Base-by-base conservation (phyloP, 2,888 invertebrate species). In the Scrobipalpa costella region DNA sequence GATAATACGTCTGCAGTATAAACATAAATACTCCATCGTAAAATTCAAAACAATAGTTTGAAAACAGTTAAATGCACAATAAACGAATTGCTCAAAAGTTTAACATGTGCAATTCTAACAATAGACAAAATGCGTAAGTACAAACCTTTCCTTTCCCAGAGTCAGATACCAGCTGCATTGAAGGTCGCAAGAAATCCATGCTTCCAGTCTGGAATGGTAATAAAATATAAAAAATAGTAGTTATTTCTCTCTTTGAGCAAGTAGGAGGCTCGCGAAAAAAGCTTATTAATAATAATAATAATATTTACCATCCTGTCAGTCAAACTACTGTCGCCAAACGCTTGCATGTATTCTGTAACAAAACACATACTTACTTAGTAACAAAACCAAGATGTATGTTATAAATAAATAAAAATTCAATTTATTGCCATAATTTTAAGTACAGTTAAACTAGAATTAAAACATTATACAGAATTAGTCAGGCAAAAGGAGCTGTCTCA, bases 271-370 rank as follows among this genome's bases (percentile, higher is more conserved):
- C 34, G 34, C 7, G 6, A 34, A 34, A 34, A 34, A 34, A 7
- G 34, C 6, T 7, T 34, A 34, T 5, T 34, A n/a, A n/a, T n/a
- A n/a, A n/a, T n/a, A n/a, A n/a, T n/a, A n/a, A n/a, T n/a, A 40
- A 40, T 40, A 40, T n/a, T 40, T 40, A 40, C 59, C 79, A 83
- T 84, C 71, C 79, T 79, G 0, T 76, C 79, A 0, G 75, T 68
- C 11, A 75, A 63, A n/a, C n/a, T n/a, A 57, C 77, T 71, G 61
- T 80, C 80, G 2, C 73, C 72, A 64, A 75, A 78, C 1, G 76
- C 76, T 50, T 67, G 73, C 64, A 80, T 68, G 64, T 86, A 86
- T 66, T 77, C 86, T 86, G 80, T 62, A 83, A 66, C 50, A 67
- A 72, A 69, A 27, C 13, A 52, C 0, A 27, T n/a, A n/a, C n/a